These are phyloP conservation scores for Etheostoma spectabile DNA, from an alignment of 2,113 vertebrate species.

Conservation along the genomic window DNA sequence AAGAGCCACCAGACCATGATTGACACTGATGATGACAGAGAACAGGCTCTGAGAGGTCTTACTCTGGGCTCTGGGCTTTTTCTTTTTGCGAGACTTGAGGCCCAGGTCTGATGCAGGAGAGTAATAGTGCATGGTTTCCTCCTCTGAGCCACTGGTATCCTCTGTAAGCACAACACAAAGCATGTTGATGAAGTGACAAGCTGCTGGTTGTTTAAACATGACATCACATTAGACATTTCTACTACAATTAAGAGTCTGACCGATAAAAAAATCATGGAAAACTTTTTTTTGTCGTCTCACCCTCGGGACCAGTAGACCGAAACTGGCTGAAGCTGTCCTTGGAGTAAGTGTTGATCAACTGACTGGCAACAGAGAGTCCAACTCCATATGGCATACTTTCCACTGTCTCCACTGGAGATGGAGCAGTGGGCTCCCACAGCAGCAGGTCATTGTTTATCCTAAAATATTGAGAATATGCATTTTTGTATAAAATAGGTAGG, in stretches of 20 bases:
- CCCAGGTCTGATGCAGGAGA: conserved; percentile 87
- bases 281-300: conserved; percentile 76
- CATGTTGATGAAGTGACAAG: neutral
- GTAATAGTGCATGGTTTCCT: conserved; percentile 92
- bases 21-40: conserved; percentile 90
- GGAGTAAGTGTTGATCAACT: conserved; percentile 94
- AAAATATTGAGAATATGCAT: conserved; percentile 67
- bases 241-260: neutral
- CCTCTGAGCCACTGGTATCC: conserved; percentile 97
- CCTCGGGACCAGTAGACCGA: conserved; percentile 91
- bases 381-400: conserved; percentile 95
- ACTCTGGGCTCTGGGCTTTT: conserved; percentile 89
- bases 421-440: conserved; percentile 97
- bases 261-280: neutral
- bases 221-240: neutral
- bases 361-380: conserved; percentile 97
- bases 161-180: conserved; percentile 80
- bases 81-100: conserved; percentile 90
- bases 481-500: neutral
- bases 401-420: conserved; percentile 96
- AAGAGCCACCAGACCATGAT: conserved; percentile 91
- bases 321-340: conserved; percentile 95
- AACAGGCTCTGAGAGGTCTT: conserved; percentile 94
- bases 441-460: conserved; percentile 97
- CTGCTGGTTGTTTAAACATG: neutral